Conservation (phyloP, 2,113 vertebrate species). For the Rhinichthys klamathensis region DNA sequence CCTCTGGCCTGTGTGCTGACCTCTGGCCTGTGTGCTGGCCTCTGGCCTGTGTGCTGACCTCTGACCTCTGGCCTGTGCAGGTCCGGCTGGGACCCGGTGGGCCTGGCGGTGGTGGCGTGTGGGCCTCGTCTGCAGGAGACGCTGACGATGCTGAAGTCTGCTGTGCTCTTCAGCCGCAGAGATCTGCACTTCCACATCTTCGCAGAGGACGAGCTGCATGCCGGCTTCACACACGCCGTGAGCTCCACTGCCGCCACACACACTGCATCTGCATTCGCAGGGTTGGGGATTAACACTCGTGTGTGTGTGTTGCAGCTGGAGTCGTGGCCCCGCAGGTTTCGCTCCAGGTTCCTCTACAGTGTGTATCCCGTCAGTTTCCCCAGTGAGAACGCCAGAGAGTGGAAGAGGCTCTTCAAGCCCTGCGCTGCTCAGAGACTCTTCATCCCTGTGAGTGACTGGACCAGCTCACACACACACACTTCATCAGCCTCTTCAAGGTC, state of each 20-base stretch:
- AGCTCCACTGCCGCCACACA: slow-evolving; percentile 56
- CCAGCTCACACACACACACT: too few species aligned
- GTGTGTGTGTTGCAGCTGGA: slow-evolving; percentile 76
- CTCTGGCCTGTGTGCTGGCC: too few species aligned
- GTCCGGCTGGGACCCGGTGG: slow-evolving; percentile 75
- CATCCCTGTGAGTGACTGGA: slow-evolving; percentile 84
- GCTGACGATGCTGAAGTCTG: slow-evolving; percentile 92
- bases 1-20: too few species aligned
- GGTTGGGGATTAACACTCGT: too few species aligned
- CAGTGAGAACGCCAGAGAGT: slow-evolving; percentile 84
- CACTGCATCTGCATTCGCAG: too few species aligned
- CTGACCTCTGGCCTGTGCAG: slow-evolving; percentile 13
- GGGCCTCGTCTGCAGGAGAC: slow-evolving; percentile 92
- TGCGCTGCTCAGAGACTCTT: slow-evolving; percentile 97
- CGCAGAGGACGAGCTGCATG: slow-evolving; percentile 90
- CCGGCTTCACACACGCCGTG: slow-evolving; percentile 83
- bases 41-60: neutral
- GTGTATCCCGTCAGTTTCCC: slow-evolving; percentile 93
- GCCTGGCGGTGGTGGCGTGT: slow-evolving; percentile 94
- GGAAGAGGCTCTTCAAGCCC: slow-evolving; percentile 97
- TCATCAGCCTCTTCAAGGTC: too few species aligned
- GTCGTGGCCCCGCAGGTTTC: slow-evolving; percentile 78
- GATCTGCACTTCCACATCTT: slow-evolving; percentile 92
- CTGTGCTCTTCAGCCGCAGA: slow-evolving; percentile 86
- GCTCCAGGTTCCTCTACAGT: slow-evolving; percentile 82